Base-by-base conservation (phyloP, 1,140 invertebrate genomes). In the Bombus superbus region DNA sequence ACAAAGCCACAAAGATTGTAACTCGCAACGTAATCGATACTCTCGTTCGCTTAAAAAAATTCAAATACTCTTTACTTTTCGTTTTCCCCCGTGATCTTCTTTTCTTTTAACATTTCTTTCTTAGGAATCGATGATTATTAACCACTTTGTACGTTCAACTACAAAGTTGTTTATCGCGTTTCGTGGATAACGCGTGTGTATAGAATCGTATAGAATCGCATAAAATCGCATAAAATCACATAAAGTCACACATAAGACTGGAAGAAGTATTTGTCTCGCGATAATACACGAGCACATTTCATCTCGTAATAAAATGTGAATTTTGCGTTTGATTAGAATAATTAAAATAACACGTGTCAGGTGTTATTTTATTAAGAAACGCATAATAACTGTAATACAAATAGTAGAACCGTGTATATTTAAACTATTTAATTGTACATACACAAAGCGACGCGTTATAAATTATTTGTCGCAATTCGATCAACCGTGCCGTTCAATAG, bases 401-500 rank as follows among this genome's bases (percentile, higher is more conserved):
- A 42, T 47, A 77, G 40, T 44, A 59, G 47, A 85, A 80, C 32
- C 11, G 9, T 22, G 35, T 10, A 42, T 47, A 82, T 88, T 81
- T 78, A 88, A 40, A 64, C 47, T 78, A 74, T 89, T 85, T 76
- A 88, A 88, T 88, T 77, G 62, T 57, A 66, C 47, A 85, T 85
- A 85, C 53, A 38, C 10, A 15, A 32, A 28, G 44, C 4, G 57
- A 77, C 13, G 3, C 32, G 62, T 44, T 40, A 73, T 64, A 40
- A 64, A 47, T 85, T 80, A 80, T 85, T 80, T 42, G 64, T 80
- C 28, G 11, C 40, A 0, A 44, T 59, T 32, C 15, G 75, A 44
- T 71, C 35, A 22, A 77, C 28, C 38, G 8, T 4, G 57, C 68
- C 28, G 15, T 79, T 71, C 32, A 9, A 57, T 69, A 57, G 40